Evolutionary conservation across 2,797 vertebrate genomes (phyloP), one percentile per base, ranked within the genome.

Genomic region (Triplophysa yarkandensis): DNA sequence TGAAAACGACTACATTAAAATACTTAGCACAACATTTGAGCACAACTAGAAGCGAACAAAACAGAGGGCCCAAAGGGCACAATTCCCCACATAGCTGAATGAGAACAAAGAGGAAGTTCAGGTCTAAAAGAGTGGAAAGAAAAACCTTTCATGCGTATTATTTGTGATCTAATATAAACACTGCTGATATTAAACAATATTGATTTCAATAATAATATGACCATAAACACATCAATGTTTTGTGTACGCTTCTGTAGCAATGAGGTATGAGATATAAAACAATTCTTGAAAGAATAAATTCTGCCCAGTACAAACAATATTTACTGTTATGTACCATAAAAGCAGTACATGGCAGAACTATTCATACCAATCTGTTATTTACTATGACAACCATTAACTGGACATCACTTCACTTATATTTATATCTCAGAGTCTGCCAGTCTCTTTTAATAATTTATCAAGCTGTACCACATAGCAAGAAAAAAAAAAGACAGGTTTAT

Each of bases 1-100:
- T 64, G 48, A 63, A 57, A 68, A 64, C 27, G 34, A 43, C 48
- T 58, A 28, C 69, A 80, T 69, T 60, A 65, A 77, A 52, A 77
- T 62, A 46, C 55, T 70, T 36, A 28, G 28, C 52, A 76, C 76
- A 81, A 30, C 52, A 68, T 32, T 69, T 48, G 58, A 54, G 64
- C 27, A 57, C 17, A 30, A 67, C 6, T 5, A 52, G n/a, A 70
- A 17, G 34, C 7, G 9, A 36, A 43, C 23, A 61, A 36, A 57
- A 16, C 9, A 34, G 11, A n/a, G n/a, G n/a, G 14, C 34, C 7
- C 13, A 48, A n/a, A 79, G 44, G n/a, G 28, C 50, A 60, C 27
- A 74, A 58, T 67, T 66, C 46, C 52, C 28, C 9, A 17, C 30
- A n/a, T n/a, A 3, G 6, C 6, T 66, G 39, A 58, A 36, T 34